phyloP scores from a whole-genome alignment of 2,888 invertebrate genomes.

The Scelioninae gen. 1 region DNA sequence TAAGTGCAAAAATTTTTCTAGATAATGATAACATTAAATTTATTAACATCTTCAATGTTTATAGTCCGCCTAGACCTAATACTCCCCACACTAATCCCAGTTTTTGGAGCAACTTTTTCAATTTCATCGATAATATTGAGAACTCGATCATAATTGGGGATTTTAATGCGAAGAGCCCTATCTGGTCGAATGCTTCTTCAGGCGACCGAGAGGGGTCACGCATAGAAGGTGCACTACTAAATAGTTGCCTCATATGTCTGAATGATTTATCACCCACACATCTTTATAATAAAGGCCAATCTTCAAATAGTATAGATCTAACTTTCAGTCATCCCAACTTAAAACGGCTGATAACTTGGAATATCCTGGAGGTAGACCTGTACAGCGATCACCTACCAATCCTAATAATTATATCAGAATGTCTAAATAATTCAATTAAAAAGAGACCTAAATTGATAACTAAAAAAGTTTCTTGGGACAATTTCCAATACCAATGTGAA shows the following conservation, averaged over 20 bases:
- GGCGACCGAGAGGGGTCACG: background rate
- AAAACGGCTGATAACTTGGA: too few species aligned
- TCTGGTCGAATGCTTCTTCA: background rate
- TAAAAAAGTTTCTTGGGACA: too few species aligned
- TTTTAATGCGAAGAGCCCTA: background rate
- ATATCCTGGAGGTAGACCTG: background rate
- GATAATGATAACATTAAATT: too few species aligned
- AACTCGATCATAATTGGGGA: background rate
- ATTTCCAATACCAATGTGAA: too few species aligned
- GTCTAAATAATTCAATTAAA: too few species aligned
- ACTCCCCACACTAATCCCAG: too few species aligned
- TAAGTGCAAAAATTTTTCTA: too few species aligned
- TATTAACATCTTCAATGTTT: background rate
- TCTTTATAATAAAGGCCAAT: too few species aligned
- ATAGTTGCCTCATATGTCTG: background rate
- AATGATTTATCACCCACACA: background rate
- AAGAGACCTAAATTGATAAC: too few species aligned
- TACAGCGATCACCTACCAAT: background rate
- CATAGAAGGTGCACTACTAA: background rate
- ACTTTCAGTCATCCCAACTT: background rate
- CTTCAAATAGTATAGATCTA: too few species aligned
- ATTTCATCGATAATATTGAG: background rate
- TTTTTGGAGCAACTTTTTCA: background rate
- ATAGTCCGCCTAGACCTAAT: constrained; percentile 3
- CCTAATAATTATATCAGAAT: too few species aligned